Conservation (phyloP, 2,888 invertebrate genomes). For the Aquatica leii region DNA sequence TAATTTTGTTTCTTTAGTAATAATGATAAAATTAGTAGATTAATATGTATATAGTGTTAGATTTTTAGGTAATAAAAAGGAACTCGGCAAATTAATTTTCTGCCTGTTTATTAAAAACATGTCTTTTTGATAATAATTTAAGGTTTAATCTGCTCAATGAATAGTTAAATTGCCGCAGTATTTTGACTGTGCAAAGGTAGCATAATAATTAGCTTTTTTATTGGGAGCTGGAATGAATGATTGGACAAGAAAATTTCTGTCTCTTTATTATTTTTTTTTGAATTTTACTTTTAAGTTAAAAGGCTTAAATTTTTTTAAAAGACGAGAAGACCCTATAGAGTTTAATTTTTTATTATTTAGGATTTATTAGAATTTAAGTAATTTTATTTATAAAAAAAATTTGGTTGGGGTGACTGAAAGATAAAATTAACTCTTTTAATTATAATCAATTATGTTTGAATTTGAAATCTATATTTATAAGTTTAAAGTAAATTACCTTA, state of each 20-base stretch:
- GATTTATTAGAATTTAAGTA: slow-evolving; percentile 56
- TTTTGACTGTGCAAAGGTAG: slow-evolving; percentile 77
- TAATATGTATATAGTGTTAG: slow-evolving; percentile 27
- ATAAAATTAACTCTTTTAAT: too few relatives aligned
- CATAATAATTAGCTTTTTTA: slow-evolving; percentile 68
- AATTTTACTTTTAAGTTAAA: slow-evolving; percentile 71
- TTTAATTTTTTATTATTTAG: slow-evolving; percentile 58
- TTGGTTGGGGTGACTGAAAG: too few relatives aligned
- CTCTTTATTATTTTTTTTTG: slow-evolving; percentile 63
- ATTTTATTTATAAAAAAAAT: slow-evolving; percentile 44
- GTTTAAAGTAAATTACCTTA: slow-evolving; percentile 87
- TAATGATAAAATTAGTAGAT: slow-evolving; percentile 70
- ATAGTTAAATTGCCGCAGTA: slow-evolving; percentile 79
- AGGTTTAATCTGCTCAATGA: slow-evolving; percentile 74
- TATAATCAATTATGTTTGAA: slow-evolving; percentile 59
- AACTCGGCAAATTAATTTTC: slow-evolving; percentile 72
- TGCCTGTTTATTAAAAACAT: slow-evolving; percentile 83
- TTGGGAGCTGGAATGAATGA: slow-evolving; percentile 80
- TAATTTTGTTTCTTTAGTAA: slow-evolving; percentile 61
- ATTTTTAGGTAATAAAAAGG: slow-evolving; percentile 61
- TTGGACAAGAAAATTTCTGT: slow-evolving; percentile 72
- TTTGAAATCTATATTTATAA: too few relatives aligned
- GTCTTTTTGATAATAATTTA: slow-evolving; percentile 65
- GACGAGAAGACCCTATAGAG: slow-evolving; percentile 85
- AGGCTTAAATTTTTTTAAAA: slow-evolving; percentile 71